A percentile compares a stretch with the other conserved stretches of the same genome.
phyloP scores from a whole-genome alignment of 2,113 vertebrate genomes.

The Erpornis zantholeuca region DNA sequence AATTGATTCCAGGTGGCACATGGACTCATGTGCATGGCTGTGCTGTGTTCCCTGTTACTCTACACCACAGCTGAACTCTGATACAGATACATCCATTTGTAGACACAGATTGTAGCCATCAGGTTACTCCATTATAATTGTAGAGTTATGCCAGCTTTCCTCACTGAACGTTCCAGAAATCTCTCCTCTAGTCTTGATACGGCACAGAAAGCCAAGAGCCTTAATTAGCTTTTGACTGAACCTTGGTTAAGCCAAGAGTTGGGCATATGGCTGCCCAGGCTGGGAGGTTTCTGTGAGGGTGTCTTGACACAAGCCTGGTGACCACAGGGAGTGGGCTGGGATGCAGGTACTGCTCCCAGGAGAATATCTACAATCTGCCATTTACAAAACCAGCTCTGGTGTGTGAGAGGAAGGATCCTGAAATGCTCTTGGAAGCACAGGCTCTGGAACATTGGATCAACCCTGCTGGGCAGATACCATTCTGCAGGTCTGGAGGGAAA shows the following conservation, averaged over 20 bases:
- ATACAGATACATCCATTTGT: background rate
- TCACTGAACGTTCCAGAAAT: background rate
- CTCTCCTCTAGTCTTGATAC: background rate
- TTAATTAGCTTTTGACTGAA: background rate
- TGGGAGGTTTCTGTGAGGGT: background rate
- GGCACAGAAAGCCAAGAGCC: background rate
- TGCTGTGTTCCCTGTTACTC: background rate
- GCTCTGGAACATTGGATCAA: background rate
- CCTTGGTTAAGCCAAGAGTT: background rate
- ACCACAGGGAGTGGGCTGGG: background rate
- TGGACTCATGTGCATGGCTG: accelerated
- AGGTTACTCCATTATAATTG: background rate
- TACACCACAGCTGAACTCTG: background rate
- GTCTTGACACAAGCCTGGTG: background rate
- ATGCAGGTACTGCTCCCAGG: background rate
- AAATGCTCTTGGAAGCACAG: background rate
- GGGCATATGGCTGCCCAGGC: background rate
- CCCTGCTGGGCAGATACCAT: background rate
- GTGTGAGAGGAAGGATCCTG: background rate
- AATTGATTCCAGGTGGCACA: background rate
- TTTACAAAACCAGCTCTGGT: background rate
- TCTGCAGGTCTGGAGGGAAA: background rate
- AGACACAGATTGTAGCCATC: background rate
- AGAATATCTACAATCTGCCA: background rate
- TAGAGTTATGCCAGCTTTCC: background rate